A percentile compares a stretch with the other conserved stretches of the same genome.
Conservation (phyloP, 1,140 invertebrate genomes). For the Drosophila pachea region DNA sequence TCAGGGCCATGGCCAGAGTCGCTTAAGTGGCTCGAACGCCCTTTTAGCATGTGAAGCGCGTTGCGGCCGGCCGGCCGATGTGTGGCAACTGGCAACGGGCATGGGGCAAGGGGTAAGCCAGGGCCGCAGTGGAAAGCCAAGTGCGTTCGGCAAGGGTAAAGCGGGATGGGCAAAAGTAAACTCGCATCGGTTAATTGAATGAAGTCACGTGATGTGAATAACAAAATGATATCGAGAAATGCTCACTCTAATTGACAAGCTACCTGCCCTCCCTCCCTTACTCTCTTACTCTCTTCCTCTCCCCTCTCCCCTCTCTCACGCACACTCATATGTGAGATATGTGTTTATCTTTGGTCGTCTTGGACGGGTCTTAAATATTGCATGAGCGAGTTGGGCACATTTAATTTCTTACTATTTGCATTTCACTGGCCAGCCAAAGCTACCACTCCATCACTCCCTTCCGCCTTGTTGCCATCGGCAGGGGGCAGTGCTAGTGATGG, state of each 20-base stretch:
- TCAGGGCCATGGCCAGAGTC: conserved; percentile 20
- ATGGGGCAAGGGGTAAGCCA: neutral
- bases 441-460: no score
- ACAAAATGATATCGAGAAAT: conserved; percentile 53
- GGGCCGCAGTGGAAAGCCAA: neutral
- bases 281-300: neutral
- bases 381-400: conserved; percentile 50
- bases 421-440: conserved; percentile 54
- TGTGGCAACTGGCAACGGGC: neutral
- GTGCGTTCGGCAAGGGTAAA: neutral
- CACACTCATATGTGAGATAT: conserved; percentile 2
- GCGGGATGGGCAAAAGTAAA: neutral
- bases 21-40: conserved; percentile 78
- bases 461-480: no score
- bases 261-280: neutral
- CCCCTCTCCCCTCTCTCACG: neutral
- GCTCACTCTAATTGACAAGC: conserved; percentile 50
- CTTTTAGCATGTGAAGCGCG: conserved; percentile 63
- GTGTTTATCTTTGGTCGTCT: conserved; percentile 43
- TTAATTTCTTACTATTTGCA: conserved; percentile 54
- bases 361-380: conserved; percentile 65
- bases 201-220: conserved; percentile 79
- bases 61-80: conserved; percentile 31
- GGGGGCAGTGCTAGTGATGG: no score
- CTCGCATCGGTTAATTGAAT: conserved; percentile 77